Evolutionary conservation across 92 coral and sea anemone genomes (phyloP).

Genomic region (Porites rus): DNA sequence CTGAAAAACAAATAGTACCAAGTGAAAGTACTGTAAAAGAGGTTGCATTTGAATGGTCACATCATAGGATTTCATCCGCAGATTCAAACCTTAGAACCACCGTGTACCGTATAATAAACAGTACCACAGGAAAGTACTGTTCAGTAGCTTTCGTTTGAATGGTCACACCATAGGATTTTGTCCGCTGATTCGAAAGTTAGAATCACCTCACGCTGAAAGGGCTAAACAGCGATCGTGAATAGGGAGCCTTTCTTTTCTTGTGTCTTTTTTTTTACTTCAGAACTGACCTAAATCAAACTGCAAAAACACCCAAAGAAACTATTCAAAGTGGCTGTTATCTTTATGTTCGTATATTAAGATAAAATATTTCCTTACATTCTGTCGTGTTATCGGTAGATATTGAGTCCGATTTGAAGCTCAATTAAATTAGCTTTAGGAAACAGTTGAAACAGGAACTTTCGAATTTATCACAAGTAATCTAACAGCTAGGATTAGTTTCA

Average conservation of each 20-base stretch:
- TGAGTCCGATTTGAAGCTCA: neutral
- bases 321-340: neutral
- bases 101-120: no score
- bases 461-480: conserved; percentile 24
- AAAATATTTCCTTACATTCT: neutral
- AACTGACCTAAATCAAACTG: neutral
- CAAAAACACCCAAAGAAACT: neutral
- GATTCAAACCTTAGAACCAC: no score
- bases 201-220: no score
- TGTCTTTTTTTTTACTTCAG: neutral
- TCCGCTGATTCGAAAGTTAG: no score
- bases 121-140: no score
- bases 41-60: no score
- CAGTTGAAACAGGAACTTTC: conserved; percentile 15
- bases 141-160: no score
- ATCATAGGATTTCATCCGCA: no score
- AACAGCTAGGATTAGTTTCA: conserved; percentile 40
- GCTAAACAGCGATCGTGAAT: no score
- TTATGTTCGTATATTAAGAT: neutral
- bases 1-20: no score
- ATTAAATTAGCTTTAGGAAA: conserved; percentile 21
- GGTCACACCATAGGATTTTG: no score
- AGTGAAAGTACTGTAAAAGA: no score
- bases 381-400: neutral
- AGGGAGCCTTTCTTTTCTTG: neutral